These are phyloP conservation scores for Oikopleura dioica DNA, from an alignment of 23 tunicate species.

Conservation along the genomic window DNA sequence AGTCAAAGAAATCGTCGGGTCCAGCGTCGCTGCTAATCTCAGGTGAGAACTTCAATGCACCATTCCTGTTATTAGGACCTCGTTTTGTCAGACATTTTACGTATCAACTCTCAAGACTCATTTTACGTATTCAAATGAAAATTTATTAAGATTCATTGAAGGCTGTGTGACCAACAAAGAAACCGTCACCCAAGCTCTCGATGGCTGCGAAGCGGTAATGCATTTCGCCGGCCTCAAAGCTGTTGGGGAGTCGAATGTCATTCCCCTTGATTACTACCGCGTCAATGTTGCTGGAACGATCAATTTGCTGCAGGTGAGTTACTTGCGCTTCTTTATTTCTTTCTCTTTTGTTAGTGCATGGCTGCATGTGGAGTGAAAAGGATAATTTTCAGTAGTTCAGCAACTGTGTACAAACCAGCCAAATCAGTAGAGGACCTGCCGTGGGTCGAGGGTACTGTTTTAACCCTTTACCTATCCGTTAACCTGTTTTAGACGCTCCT, in stretches of 20 bases:
- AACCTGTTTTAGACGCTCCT: constrained; percentile 24
- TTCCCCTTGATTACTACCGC: constrained; percentile 52
- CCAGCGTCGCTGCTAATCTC: not conserved
- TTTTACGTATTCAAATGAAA: constrained; percentile 14
- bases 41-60: not conserved
- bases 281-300: constrained; percentile 41
- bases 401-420: constrained; percentile 70
- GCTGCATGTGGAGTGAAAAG: constrained; percentile 22
- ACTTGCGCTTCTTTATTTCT: not conserved
- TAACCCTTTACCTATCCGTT: no score
- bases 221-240: constrained; percentile 88
- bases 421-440: constrained; percentile 45
- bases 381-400: constrained; percentile 79
- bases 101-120: not conserved
- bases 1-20: not conserved
- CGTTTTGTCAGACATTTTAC: no score
- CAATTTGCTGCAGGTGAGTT: not conserved
- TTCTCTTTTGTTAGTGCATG: constrained; percentile 23
- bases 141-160: constrained; percentile 25
- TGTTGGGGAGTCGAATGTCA: constrained; percentile 65
- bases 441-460: no score
- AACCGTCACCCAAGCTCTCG: constrained; percentile 20
- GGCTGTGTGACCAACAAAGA: constrained; percentile 36
- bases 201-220: constrained; percentile 35
- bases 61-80: no score